phyloP scores from a whole-genome alignment of 2,797 vertebrate genomes.

The Podargus strigoides region DNA sequence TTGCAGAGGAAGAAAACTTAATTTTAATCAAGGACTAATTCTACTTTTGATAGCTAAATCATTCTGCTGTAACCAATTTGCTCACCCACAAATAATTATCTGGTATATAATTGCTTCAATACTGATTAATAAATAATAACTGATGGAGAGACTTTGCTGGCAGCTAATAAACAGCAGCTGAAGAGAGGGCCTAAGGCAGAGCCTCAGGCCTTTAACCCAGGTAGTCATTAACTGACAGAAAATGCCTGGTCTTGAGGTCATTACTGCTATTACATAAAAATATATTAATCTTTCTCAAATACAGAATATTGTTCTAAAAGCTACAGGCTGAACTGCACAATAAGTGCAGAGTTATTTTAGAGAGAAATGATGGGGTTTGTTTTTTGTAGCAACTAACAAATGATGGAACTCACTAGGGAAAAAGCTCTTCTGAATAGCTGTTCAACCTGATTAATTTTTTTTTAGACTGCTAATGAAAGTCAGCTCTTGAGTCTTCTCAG shows the following conservation, averaged over 20 bases:
- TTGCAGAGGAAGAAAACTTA: not conserved
- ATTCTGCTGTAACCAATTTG: slow-evolving; percentile 55
- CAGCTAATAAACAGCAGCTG: slow-evolving; percentile 57
- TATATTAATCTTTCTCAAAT: slow-evolving; percentile 56
- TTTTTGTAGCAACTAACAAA: not conserved
- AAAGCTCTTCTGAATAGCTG: not conserved
- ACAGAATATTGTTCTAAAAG: slow-evolving; percentile 41
- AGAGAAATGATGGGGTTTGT: not conserved
- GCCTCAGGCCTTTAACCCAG: slow-evolving; percentile 11
- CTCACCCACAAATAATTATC: slow-evolving; percentile 24
- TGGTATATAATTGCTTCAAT: slow-evolving; percentile 59
- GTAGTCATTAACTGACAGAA: slow-evolving; percentile 67
- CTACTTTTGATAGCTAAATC: slow-evolving; percentile 36
- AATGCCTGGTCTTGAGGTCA: slow-evolving; percentile 56
- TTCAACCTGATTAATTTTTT: not conserved
- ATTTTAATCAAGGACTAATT: not conserved
- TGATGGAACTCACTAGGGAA: not conserved
- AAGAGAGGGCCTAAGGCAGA: slow-evolving; percentile 4
- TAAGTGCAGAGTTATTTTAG: not conserved
- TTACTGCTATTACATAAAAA: slow-evolving; percentile 52
- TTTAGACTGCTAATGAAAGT: not conserved
- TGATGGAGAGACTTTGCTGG: slow-evolving; percentile 39
- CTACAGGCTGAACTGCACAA: not conserved
- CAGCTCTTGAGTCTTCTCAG: not conserved
- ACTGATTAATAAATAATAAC: slow-evolving; percentile 68